These are phyloP conservation scores for Grammomys dolichurus DNA, from an alignment of 2,113 vertebrate species.

Conservation along the genomic window DNA sequence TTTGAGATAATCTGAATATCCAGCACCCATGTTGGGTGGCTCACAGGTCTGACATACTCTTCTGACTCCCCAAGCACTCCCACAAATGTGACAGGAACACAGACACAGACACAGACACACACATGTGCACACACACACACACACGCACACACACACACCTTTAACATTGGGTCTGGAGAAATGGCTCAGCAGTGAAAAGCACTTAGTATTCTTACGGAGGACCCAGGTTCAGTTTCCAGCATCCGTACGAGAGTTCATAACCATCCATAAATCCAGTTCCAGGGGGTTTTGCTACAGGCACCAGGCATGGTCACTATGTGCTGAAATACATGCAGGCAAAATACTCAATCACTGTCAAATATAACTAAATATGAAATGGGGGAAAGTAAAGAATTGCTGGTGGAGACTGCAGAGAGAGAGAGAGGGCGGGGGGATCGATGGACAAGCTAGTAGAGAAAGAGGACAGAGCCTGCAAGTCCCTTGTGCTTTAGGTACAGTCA, in stretches of 20 bases:
- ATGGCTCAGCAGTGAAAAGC: neutral
- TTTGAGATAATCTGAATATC: neutral
- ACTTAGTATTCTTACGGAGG: neutral
- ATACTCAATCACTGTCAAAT: neutral
- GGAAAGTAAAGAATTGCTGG: neutral
- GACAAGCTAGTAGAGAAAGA: neutral
- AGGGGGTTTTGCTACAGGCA: neutral
- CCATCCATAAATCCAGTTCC: neutral
- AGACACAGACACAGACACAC: neutral
- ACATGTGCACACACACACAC: neutral
- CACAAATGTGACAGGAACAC: neutral
- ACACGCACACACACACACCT: neutral
- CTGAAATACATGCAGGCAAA: neutral
- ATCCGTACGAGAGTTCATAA: neutral
- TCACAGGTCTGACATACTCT: neutral
- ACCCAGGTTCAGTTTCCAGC: neutral
- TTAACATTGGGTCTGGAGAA: neutral
- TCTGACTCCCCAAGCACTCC: neutral
- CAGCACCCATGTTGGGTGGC: neutral
- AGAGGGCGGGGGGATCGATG: neutral
- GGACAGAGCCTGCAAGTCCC: neutral
- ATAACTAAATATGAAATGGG: neutral
- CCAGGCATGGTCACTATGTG: neutral
- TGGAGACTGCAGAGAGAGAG: neutral
- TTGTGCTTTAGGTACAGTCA: neutral